These are phyloP conservation scores for Papilio gigon DNA, from an alignment of 2,888 invertebrate species.

Conservation along the genomic window DNA sequence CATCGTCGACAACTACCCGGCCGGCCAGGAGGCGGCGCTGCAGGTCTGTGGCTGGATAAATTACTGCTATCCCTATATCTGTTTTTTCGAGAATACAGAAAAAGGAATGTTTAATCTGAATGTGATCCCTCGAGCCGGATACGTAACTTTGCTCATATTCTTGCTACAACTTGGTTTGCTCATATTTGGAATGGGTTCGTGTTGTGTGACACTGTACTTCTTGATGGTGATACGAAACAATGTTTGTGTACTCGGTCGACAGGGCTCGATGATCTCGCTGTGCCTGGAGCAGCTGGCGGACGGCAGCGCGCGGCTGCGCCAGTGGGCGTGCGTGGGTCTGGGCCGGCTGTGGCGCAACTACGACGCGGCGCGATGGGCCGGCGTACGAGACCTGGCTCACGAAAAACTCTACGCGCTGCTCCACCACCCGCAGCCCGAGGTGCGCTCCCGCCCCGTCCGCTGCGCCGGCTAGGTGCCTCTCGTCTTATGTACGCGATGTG, in stretches of 20 bases:
- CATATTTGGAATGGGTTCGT: too few species aligned
- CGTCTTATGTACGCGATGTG: too few species aligned
- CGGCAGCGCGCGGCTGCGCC: slow-evolving; percentile 86
- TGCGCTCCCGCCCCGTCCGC: slow-evolving; percentile 95
- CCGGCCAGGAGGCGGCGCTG: slow-evolving; percentile 94
- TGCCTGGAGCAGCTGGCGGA: slow-evolving; percentile 94
- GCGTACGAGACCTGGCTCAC: slow-evolving; percentile 97
- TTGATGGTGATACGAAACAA: too few species aligned
- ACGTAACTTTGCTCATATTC: too few species aligned
- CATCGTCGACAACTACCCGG: slow-evolving; percentile 93
- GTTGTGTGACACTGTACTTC: too few species aligned
- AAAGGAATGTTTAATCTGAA: too few species aligned
- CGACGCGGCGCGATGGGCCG: slow-evolving; percentile 96
- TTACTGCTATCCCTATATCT: too few species aligned
- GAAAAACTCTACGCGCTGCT: slow-evolving; percentile 94
- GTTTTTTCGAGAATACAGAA: too few species aligned
- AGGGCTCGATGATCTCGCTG: slow-evolving; percentile 94
- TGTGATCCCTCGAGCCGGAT: neutral
- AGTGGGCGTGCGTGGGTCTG: slow-evolving; percentile 96
- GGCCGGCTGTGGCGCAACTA: slow-evolving; percentile 95
- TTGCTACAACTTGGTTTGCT: too few species aligned
- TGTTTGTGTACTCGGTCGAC: slow-evolving; percentile 53
- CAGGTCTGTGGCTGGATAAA: too few species aligned
- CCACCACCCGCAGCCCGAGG: slow-evolving; percentile 93
- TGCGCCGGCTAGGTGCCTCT: slow-evolving; percentile 90